Evolutionary conservation across 1,140 invertebrate genomes (phyloP), one percentile per base, ranked within the genome.

Genomic region (Drosophila pachea): DNA sequence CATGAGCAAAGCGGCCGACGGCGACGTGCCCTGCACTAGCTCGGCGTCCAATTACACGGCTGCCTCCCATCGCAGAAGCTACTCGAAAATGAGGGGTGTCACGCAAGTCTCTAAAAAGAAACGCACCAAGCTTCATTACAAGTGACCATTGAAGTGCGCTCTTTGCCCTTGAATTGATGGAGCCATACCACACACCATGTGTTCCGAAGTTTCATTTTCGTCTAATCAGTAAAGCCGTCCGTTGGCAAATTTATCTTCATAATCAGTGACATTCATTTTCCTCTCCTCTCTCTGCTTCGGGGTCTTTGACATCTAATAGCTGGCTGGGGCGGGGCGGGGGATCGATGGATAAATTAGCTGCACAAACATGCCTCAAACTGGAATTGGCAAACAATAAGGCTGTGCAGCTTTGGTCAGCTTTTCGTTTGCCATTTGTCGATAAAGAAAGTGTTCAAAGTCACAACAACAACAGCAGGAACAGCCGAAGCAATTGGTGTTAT

Each of bases 321-420:
- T 5, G 16, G 4, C 1, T 4, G 7, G 38, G 33, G n/a, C 5
- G 33, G 4, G 29, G 35, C 32, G 22, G 7, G 14, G 36, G 45
- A 31, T 14, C 62, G 73, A 79, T 81, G 76, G 73, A 81, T 76
- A 68, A 81, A 81, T 76, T 76, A 60, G 55, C 68, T 55, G 47
- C 70, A 67, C 35, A 77, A 73, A 78, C 62, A 48, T 73, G 62
- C 38, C 52, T 43, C 40, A 48, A 43, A 73, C 54, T 66, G 54
- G 70, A 43, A 53, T 12, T 14, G n/a, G 32, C 31, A 8, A 47
- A 35, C 22, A 22, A 22, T 22, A 22, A 22, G 22, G 22, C 35
- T 40, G 5, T 9, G 35, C 50, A 40, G 35, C 50, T 29, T 40
- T 53, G 50, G 50, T 40, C 16, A 40, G 11, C 50, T 31, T 49